These are phyloP conservation scores for Drosophila tsacasi DNA, from an alignment of 1,140 invertebrate species.

Conservation along the genomic window DNA sequence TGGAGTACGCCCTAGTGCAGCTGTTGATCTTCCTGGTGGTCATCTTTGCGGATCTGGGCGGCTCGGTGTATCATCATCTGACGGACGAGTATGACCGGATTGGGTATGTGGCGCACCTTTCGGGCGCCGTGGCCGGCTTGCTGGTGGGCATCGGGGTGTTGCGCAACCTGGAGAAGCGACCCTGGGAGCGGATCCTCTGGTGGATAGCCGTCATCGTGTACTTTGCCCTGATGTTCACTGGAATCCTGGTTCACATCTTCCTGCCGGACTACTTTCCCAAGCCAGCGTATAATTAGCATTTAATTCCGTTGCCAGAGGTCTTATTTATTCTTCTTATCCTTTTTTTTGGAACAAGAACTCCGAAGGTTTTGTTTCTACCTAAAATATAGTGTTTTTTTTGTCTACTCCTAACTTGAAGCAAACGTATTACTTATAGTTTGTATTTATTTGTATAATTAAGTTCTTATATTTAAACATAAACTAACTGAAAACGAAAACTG, in stretches of 20 bases:
- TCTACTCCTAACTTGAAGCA: not conserved
- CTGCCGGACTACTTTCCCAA: slow-evolving; percentile 87
- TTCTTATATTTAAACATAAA: slow-evolving; percentile 14
- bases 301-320: not conserved
- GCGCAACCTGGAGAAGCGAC: slow-evolving; percentile 93
- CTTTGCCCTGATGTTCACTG: slow-evolving; percentile 90
- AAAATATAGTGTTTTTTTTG: not conserved
- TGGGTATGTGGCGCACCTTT: slow-evolving; percentile 94
- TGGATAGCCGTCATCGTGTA: slow-evolving; percentile 93
- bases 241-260: slow-evolving; percentile 91
- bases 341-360: too few relatives aligned
- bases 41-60: slow-evolving; percentile 91
- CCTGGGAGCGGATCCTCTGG: slow-evolving; percentile 94
- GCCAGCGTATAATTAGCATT: slow-evolving; percentile 55
- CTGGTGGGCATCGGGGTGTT: slow-evolving; percentile 96
- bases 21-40: slow-evolving; percentile 92
- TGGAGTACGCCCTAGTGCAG: slow-evolving; percentile 94
- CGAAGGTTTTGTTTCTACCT: not conserved
- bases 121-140: slow-evolving; percentile 88
- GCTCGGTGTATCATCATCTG: slow-evolving; percentile 92
- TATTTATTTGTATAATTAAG: slow-evolving; percentile 12
- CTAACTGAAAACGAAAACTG: too few relatives aligned
- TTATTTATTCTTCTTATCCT: not conserved
- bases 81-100: slow-evolving; percentile 89
- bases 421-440: slow-evolving; percentile 7